Evolutionary conservation across 1,140 invertebrate genomes (phyloP), one percentile per base, ranked within the genome.

Genomic region (Zaprionus camerounensis): DNA sequence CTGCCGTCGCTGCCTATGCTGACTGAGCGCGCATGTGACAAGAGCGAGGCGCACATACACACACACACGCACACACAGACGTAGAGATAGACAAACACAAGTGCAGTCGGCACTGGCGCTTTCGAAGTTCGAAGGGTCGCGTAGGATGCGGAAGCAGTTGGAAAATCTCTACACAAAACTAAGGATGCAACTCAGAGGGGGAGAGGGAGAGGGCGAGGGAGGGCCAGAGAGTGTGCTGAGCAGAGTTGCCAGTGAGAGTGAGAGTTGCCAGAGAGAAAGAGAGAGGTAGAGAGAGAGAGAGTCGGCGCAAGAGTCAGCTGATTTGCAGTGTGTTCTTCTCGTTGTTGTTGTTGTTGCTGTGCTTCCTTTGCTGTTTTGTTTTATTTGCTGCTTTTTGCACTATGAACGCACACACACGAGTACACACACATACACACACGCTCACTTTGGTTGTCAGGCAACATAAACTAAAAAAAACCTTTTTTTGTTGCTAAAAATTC

Each of bases 1-100:
- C 13, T 13, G 56, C 56, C 15, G 12, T 53, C 56, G 46, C 67
- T 71, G 59, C 34, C 72, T 75, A 75, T 78, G 66, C 53, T 75
- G 70, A 51, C 51, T 61, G 74, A 76, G 74, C 70, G 74, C 78
- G 78, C 78, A 80, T 80, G 75, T 80, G 78, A 80, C 78, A 80
- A 74, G 78, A 76, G 77, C 63, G 73, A 46, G 57, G 5, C 58
- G 31, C 22, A 63, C 70, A 63, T 24, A 56, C 55, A 62, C 20
- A 65, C 46, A 67, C n/a, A 38, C 22, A 57, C 65, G 31, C 46
- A 31, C 17, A 17, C 44, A 13, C 57, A 73, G 36, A 41, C 56
- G 59, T 56, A 41, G 58, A 61, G 58, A 44, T 53, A 41, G 28
- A 67, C 36, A 68, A 58, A 59, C 34, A 59, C 64, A 34, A 59